These are phyloP conservation scores for Lissocephala sabroskyi DNA, from an alignment of 2,888 invertebrate species.

Conservation along the genomic window DNA sequence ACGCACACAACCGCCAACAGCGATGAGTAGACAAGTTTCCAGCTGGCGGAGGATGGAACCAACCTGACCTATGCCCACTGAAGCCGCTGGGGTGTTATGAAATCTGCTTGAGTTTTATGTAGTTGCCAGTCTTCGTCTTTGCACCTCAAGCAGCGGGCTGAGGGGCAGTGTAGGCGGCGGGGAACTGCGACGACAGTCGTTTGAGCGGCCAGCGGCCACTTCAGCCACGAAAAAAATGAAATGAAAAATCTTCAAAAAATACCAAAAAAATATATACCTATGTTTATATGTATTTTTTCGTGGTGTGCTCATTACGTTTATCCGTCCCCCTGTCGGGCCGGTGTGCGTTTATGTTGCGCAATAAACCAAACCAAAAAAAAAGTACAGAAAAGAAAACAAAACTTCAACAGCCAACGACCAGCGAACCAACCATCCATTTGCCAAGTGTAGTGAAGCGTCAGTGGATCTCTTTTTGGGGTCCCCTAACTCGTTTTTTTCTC, in stretches of 20 bases:
- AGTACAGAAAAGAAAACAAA: slow-evolving; percentile 1
- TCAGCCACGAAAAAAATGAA: neutral
- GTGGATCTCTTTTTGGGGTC: no score
- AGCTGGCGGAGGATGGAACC: no score
- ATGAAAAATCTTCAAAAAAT: slow-evolving; percentile 33
- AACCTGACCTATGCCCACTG: neutral
- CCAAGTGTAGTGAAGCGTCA: slow-evolving; percentile 52
- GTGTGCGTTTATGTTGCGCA: no score
- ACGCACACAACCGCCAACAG: neutral
- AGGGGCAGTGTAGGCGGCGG: slow-evolving; percentile 4
- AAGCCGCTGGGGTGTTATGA: slow-evolving; percentile 15
- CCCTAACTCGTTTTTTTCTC: neutral
- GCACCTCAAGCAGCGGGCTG: neutral
- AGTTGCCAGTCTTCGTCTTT: slow-evolving; percentile 28
- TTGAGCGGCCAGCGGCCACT: slow-evolving; percentile 5
- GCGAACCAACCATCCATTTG: no score
- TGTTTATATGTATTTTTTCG: slow-evolving; percentile 36
- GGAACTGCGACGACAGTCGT: slow-evolving; percentile 14
- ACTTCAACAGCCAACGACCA: no score
- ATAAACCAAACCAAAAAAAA: slow-evolving; percentile 35
- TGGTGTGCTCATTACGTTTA: slow-evolving; percentile 52
- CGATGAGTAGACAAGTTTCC: slow-evolving; percentile 30
- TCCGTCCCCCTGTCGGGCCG: no score
- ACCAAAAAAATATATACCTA: slow-evolving; percentile 46
- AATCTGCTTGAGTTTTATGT: slow-evolving; percentile 27